Evolutionary conservation across 64 coral and sea anemone genomes (phyloP), one percentile per base, ranked within the genome.

Genomic region (Pocillopora damicornis): DNA sequence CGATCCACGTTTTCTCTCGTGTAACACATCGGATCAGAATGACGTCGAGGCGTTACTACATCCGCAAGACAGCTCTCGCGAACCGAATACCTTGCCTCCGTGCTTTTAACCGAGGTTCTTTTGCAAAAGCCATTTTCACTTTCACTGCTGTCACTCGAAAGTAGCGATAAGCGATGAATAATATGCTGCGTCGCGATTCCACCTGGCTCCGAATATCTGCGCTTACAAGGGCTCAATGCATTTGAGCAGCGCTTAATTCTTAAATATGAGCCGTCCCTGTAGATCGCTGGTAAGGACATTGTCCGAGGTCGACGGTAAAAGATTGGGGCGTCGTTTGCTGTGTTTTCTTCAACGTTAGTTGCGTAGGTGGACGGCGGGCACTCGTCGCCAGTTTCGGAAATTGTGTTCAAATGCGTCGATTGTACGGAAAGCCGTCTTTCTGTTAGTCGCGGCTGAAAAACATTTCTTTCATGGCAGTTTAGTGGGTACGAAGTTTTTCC

Each of bases 131-230:
- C 65, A 30, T 65, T 85, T 85, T 71, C 81, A 72, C 81, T 85
- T 85, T 85, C 81, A 85, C 56, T 45, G 65, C 65, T 73, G 81
- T 85, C 64, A 85, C 35, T 73, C 42, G 64, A 58, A 85, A 63
- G 38, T 9, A 45, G 65, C 23, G 81, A 66, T 73, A 85, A 85
- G 81, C 81, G 63, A 37, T 85, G 81, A 85, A 85, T 72, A 85
- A 73, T 85, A 30, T 73, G 20, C 13, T 85, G 36, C 64, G 81
- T 22, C 58, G 63, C 22, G 11, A 85, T 20, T 14, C 37, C 64
- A 85, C 63, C 20, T 85, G 81, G 81, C 37, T 85, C 81, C 35
- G 81, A 85, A 85, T 85, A 85, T 85, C 81, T 85, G 36, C 81
- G 81, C 64, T 73, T 71, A 68, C 38, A 73, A 65, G 81, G 68